A percentile compares a stretch with the other conserved stretches of the same genome.
Conservation (phyloP, 2,113 vertebrate genomes). For the Perccottus glenii region DNA sequence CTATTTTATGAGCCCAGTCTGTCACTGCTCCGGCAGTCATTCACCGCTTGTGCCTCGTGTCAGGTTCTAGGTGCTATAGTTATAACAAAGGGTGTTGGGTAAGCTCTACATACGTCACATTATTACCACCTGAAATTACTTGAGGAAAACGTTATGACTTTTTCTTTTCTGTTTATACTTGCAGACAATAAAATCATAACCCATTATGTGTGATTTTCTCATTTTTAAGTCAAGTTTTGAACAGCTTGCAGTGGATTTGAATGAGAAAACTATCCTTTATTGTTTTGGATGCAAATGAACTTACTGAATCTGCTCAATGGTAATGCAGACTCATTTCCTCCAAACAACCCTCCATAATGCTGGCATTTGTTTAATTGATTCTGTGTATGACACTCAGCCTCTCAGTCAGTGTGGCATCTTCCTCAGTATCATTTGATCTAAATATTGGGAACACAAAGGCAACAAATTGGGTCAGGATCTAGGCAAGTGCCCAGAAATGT, state of each 20-base stretch:
- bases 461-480: conserved; percentile 64
- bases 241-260: conserved; percentile 24
- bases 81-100: conserved; percentile 45
- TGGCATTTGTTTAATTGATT: conserved; percentile 48
- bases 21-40: conserved; percentile 25
- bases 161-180: conserved; percentile 19
- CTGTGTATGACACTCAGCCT: conserved; percentile 28
- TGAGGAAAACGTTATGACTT: not conserved
- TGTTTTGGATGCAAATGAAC: conserved; percentile 12
- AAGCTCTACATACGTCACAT: conserved; percentile 42
- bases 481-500: conserved; percentile 41
- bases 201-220: not conserved
- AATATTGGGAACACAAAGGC: conserved; percentile 61
- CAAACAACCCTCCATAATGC: conserved; percentile 24
- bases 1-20: conserved; percentile 50
- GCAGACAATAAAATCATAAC: conserved; percentile 20
- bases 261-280: conserved; percentile 19
- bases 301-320: conserved; percentile 29
- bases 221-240: not conserved
- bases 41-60: conserved; percentile 36
- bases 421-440: conserved; percentile 57
- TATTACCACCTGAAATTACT: conserved; percentile 48
- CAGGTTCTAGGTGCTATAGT: conserved; percentile 24
- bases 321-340: conserved; percentile 11
- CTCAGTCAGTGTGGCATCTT: conserved; percentile 28